Base-by-base conservation (phyloP, 2,888 invertebrate genomes). In the Incurvaria masculella region DNA sequence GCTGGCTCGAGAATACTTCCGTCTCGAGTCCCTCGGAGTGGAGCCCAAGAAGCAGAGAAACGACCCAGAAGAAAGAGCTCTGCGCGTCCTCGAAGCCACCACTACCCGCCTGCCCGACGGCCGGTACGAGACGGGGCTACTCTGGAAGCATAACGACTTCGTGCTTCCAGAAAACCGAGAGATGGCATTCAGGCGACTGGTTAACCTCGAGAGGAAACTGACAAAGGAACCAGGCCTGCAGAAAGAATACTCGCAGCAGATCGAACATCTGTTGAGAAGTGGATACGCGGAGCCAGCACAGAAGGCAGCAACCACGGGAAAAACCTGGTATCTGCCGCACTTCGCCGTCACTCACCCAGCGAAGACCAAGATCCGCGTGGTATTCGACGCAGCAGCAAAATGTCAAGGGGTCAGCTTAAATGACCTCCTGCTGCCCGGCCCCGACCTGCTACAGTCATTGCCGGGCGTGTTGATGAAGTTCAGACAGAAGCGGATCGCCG, bases 301-400 rank as follows among this genome's bases (percentile, higher is more conserved):
- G n/a, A n/a, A n/a, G n/a, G n/a, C n/a, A n/a, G n/a, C 47, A 14
- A 23, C 20, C 16, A 23, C 27, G 11, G 39, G n/a, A 2, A 18
- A 46, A 6, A 48, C 42, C 0, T 55, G 51, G 52, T 54, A 51
- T 6, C 33, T 54, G 14, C 52, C 55, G 4, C 57, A 55, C 40
- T 57, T 55, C 21, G 52, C 53, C 0, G 53, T 57, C 5, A 27
- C 44, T 5, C 47, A 56, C 21, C 46, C 54, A 4, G 40, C 33
- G 42, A 51, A 43, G 46, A 46, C 11, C 2, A 51, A 49, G 16
- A 16, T 49, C 1, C 8, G 52, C 27, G 19, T 48, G 2, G 47
- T 44, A n/a, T 49, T 49, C 33, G 54, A 55, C 38, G 54, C 55
- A 0, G 54, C 56, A 1, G 51, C 53, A 2, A 49, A 46, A 27